Base-by-base conservation (phyloP, 2,888 invertebrate species). In the Oscheius sp. region DNA sequence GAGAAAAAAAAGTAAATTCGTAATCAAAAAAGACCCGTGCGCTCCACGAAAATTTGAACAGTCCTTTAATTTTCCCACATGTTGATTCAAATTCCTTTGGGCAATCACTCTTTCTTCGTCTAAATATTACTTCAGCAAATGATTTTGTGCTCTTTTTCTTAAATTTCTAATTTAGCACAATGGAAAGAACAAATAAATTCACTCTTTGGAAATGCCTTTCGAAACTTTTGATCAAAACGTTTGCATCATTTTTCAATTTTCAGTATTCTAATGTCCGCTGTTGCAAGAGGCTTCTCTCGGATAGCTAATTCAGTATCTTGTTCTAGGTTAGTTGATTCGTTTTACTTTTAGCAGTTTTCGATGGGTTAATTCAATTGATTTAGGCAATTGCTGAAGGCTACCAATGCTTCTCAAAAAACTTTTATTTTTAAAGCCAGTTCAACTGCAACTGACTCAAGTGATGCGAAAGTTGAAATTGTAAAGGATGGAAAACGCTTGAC, bases 401-500 rank as follows among this genome's bases (percentile, higher is more conserved):
- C 61, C 2, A 27, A 42, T 42, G 31, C 10, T 12, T 27, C 61
- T 1, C 39, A 45, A 6, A 33, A 33, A 2, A 33, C 3, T 29
- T 27, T 25, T 29, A 15, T 45, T 29, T 17, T 12, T 27, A 61
- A 61, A 42, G 25, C 42, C 8, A 61, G 61, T 29, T 61, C 61
- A 3, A 45, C 61, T 10, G 15, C 25, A 8, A 29, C 61, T 42
- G 61, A 61, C 27, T 12, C 61, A 10, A 45, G 31, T 1, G 61
- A 45, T 12, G 15, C 31, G n/a, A 61, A 61, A 29, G 72, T 70
- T 37, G 76, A 74, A 42, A 78, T 76, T n/a, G 73, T 58, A 42
- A 76, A 78, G 46, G 68, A 69, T 15, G 78, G 76, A 34, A 78
- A 78, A 31, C 31, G 78, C 33, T 27, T 76, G 42, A 67, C 70